Base-by-base conservation (phyloP, 1,140 invertebrate species). In the Trialeurodes vaporariorum region DNA sequence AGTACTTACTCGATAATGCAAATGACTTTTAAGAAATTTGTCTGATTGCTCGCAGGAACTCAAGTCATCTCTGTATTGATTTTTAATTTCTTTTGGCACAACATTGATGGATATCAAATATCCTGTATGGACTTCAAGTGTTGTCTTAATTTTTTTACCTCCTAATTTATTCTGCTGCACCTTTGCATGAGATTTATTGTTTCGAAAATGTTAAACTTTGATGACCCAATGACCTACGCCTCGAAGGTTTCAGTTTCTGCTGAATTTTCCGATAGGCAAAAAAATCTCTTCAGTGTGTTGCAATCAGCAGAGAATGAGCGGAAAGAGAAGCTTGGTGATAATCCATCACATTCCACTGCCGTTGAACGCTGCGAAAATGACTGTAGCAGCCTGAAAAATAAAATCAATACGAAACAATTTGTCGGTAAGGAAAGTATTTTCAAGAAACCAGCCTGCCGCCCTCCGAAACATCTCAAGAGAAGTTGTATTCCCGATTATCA, bases 361-460 rank as follows among this genome's bases (percentile, higher is more conserved):
- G 25, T 27, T 11, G 49, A 68, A 0, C 34, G 26, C 11, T 26
- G 64, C 17, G 40, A 64, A 1, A 68, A 63, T 59, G 26, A 63
- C 21, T 63, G 63, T 13, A 63, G 67, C 1, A 49, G 24, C 9
- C 13, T 24, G 27, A 25, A 49, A 2, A 63, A 21, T 25, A 59
- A 27, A 17, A 2, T 2, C 23, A 0, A 63, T 2, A 82, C 82
- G 68, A 83, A 81, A 70, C 81, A 83, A 58, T 84, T 87, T 73
- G 81, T 84, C 69, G 87, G 87, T 2, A 83, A 83, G 74, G 86
- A 90, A 73, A 91, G 89, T 75, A 87, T 91, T 69, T 91, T 88
- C 66, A 91, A 90, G 76, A 80, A 83, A 70, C 85, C 85, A 2
- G 83, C 86, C 79, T 82, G 34, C 84, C 85, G 49, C 77, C 79